Base-by-base conservation (phyloP, 2,797 vertebrate species). In the Peromyscus nudipes region DNA sequence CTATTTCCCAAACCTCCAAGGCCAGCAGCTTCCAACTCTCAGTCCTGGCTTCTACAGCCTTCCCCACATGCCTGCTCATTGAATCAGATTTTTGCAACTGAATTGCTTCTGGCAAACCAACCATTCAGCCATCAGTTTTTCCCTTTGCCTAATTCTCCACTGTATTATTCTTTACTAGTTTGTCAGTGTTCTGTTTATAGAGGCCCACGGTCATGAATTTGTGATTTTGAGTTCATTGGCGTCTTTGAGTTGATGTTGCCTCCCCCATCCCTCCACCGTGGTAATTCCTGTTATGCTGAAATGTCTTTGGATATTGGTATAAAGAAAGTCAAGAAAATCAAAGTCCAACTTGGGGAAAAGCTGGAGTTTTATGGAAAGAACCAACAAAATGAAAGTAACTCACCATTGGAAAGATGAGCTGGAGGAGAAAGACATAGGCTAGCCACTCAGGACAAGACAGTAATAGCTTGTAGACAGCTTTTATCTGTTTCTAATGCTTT, bases 81-180 rank as follows among this genome's bases (percentile, higher is more conserved):
- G 87, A 91, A 93, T 81, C 62, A 94, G 83, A 91, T 43, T 77
- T 89, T 91, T 97, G 52, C n/a, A 87, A 34, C 46, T 71, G 16
- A 95, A 86, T 76, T 93, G 40, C 64, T 94, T 90, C 84, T 60
- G 43, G 87, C 79, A 77, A 93, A 97, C 34, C 34, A 60, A 89
- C 29, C 85, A 81, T 89, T 64, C 67, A 79, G 64, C 31, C n/a
- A 81, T 17, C 69, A 55, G 19, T 57, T 87, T 67, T 81, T 49
- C 40, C 75, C 12, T 57, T 64, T 76, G 46, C 77, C 85, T 89
- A 93, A 82, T 55, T 93, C 29, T 60, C 21, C 13, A 25, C 34
- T 29, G 0, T 57, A 31, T 19, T n/a, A 37, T 85, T 69, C 62
- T 81, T 4, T 83, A 80, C 27, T 62, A 14, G 52, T 95, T 86